These are phyloP conservation scores for Geothlypis trichas DNA, from an alignment of 2,113 vertebrate species.

Conservation along the genomic window DNA sequence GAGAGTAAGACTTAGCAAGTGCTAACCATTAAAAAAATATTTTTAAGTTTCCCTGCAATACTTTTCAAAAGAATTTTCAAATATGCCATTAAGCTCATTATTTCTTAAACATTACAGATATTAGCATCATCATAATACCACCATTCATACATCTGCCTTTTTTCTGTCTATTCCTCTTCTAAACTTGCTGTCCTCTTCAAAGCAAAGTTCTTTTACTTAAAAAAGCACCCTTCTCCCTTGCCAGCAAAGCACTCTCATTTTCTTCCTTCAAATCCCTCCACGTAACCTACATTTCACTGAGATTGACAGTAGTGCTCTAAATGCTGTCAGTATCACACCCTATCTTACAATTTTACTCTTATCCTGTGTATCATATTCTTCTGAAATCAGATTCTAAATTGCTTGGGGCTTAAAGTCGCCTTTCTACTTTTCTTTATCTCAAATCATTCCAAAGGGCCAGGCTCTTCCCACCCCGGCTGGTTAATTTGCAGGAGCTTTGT, in stretches of 20 bases:
- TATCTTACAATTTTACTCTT: slow-evolving; percentile 35
- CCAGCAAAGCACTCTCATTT: neutral
- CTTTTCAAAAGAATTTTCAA: neutral
- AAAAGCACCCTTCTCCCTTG: neutral
- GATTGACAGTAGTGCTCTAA: slow-evolving; percentile 40
- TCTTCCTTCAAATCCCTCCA: slow-evolving; percentile 12
- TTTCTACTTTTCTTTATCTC: slow-evolving; percentile 4
- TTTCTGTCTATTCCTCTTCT: neutral
- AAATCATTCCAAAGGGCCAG: neutral
- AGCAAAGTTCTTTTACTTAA: neutral
- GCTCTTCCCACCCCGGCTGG: neutral
- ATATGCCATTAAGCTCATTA: neutral
- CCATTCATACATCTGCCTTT: neutral
- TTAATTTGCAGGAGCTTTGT: neutral
- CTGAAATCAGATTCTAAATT: slow-evolving; percentile 48
- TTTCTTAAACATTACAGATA: slow-evolving; percentile 8
- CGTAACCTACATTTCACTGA: slow-evolving; percentile 30
- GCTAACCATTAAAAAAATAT: neutral
- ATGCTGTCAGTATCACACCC: slow-evolving; percentile 12
- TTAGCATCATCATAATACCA: neutral
- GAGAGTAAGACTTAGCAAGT: neutral
- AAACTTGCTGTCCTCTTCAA: slow-evolving; percentile 16
- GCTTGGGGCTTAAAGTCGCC: neutral
- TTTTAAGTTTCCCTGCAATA: neutral
- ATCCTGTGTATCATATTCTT: slow-evolving; percentile 22